Evolutionary conservation across 2,888 invertebrate genomes (phyloP).

Genomic region (Diarsia dahlii): DNA sequence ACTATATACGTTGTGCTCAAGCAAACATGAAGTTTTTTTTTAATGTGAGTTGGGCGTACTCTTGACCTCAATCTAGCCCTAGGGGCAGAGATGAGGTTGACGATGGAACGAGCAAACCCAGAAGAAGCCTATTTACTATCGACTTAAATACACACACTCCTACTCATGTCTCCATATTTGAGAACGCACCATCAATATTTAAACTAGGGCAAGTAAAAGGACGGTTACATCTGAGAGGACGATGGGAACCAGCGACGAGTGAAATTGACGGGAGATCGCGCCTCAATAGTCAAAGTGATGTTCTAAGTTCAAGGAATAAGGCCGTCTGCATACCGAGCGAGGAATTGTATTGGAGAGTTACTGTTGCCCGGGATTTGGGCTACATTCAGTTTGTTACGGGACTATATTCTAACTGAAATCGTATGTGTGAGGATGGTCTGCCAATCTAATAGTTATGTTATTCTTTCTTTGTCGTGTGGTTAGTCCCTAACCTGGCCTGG

Average conservation of each 20-base stretch:
- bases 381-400: background rate
- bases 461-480: too few relatives aligned
- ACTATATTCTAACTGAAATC: background rate
- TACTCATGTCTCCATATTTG: background rate
- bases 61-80: too few relatives aligned
- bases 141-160: too few relatives aligned
- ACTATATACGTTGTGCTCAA: too few relatives aligned
- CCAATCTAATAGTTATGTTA: background rate
- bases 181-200: constrained; percentile 20
- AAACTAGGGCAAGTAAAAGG: constrained; percentile 17
- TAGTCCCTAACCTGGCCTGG: too few relatives aligned
- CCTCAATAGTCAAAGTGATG: constrained; percentile 47
- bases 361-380: background rate
- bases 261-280: constrained; percentile 51
- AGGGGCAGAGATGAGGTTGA: too few relatives aligned
- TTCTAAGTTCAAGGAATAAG: constrained; percentile 29
- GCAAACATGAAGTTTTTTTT: too few relatives aligned
- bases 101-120: too few relatives aligned
- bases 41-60: too few relatives aligned
- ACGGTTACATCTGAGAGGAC: constrained; percentile 20
- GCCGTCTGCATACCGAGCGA: background rate
- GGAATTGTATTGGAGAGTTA: background rate
- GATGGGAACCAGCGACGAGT: constrained; percentile 47
- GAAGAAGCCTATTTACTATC: too few relatives aligned
- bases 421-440: background rate